A percentile compares a stretch with the other conserved stretches of the same genome.
Conservation (phyloP, 2,888 invertebrate genomes). For the Thymelicus lineola region DNA sequence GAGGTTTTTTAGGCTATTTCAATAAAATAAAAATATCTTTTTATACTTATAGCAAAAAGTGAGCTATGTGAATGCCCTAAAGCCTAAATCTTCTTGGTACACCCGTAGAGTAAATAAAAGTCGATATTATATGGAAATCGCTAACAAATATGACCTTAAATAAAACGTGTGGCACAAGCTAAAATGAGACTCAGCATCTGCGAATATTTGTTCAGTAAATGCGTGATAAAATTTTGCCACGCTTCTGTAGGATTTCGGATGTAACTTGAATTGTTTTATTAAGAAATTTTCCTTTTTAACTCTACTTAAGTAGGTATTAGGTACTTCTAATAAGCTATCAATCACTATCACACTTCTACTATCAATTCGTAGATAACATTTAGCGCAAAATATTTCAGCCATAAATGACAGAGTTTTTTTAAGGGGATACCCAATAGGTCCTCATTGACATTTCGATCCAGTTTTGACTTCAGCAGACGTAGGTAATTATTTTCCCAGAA, state of each 20-base stretch:
- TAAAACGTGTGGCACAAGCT: constrained; percentile 74
- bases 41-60: not conserved
- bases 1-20: too few relatives aligned
- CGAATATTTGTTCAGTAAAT: constrained; percentile 6
- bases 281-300: not conserved
- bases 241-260: not conserved
- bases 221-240: not conserved
- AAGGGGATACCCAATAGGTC: too few relatives aligned
- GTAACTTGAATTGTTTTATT: not conserved
- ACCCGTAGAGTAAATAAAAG: constrained; percentile 65
- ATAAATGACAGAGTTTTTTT: too few relatives aligned
- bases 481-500: too few relatives aligned
- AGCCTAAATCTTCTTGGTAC: constrained; percentile 13
- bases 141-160: constrained; percentile 71
- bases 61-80: not conserved
- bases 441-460: too few relatives aligned
- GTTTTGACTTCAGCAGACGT: too few relatives aligned
- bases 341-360: too few relatives aligned
- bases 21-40: too few relatives aligned
- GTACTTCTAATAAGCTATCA: too few relatives aligned
- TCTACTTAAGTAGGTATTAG: too few relatives aligned
- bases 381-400: too few relatives aligned
- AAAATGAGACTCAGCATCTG: constrained; percentile 1
- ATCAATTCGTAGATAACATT: too few relatives aligned
- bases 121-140: constrained; percentile 57